Evolutionary conservation across 2,797 vertebrate species (phyloP).

Genomic region (Crypturellus tataupa): DNA sequence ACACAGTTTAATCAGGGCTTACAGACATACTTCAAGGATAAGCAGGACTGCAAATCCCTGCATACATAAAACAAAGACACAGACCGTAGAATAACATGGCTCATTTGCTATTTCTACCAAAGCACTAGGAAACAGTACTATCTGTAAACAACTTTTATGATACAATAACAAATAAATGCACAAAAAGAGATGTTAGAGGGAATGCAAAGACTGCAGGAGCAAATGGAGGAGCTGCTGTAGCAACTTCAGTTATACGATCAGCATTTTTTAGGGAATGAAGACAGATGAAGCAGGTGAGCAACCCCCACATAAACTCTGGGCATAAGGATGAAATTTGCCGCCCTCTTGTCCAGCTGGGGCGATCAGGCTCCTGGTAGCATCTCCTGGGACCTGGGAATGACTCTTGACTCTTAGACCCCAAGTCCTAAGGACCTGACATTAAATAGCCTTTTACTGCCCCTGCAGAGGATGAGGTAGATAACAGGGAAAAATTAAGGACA

Average conservation of each 20-base stretch:
- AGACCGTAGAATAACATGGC: background rate
- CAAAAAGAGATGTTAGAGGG: background rate
- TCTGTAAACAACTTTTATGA: background rate
- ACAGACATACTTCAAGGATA: conserved; percentile 30
- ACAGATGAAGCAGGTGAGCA: background rate
- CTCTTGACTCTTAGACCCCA: no score
- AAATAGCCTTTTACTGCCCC: background rate
- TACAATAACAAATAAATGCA: background rate
- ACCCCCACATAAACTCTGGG: background rate
- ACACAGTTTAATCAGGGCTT: background rate
- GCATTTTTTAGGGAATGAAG: background rate
- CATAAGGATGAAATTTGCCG: background rate
- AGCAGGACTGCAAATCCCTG: conserved; percentile 5
- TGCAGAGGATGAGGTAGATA: background rate
- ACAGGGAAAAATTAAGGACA: background rate
- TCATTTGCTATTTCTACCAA: background rate
- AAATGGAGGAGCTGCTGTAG: background rate
- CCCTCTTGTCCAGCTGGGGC: background rate
- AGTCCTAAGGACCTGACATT: background rate
- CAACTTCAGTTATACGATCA: background rate
- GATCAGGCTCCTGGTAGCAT: background rate
- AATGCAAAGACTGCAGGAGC: background rate
- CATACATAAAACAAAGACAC: background rate
- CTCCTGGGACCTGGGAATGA: no score
- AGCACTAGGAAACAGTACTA: background rate